A percentile compares a stretch with the other conserved stretches of the same genome.
phyloP scores from a whole-genome alignment of 2,888 invertebrate species.

The Hedychridium roseum region DNA sequence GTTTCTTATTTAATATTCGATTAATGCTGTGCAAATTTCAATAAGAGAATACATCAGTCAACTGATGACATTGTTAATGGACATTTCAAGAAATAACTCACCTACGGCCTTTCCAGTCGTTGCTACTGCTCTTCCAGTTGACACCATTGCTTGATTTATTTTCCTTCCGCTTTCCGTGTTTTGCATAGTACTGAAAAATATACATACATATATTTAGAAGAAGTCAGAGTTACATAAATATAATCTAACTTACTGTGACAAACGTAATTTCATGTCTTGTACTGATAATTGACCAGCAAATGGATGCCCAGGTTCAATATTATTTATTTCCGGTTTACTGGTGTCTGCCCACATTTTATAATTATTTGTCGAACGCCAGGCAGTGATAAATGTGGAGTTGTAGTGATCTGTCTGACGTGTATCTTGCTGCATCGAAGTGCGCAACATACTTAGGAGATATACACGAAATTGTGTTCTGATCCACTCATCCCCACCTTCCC shows the following conservation, averaged over 20 bases:
- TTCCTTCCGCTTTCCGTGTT: constrained; percentile 93
- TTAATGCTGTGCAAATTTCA: too few species aligned
- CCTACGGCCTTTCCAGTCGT: constrained; percentile 79
- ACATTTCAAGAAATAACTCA: too few species aligned
- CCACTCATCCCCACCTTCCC: constrained; percentile 97
- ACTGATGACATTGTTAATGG: too few species aligned
- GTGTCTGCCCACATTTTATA: constrained; percentile 81
- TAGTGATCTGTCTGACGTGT: constrained; percentile 87
- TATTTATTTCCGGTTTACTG: constrained; percentile 59
- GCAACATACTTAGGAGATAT: constrained; percentile 81
- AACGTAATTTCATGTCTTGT: constrained; percentile 89
- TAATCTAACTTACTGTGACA: constrained; percentile 81
- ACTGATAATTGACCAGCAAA: constrained; percentile 94
- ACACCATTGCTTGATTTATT: constrained; percentile 90
- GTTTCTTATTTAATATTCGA: neutral
- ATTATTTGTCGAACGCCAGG: constrained; percentile 89
- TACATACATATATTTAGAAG: neutral
- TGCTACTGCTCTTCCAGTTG: constrained; percentile 89
- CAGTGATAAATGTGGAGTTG: constrained; percentile 81
- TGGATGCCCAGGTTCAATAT: constrained; percentile 81
- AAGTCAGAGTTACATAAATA: neutral
- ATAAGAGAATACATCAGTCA: too few species aligned
- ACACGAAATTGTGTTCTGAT: constrained; percentile 92
- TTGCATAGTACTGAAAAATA: constrained; percentile 82
- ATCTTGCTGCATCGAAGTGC: constrained; percentile 80